phyloP scores from a whole-genome alignment of 2,797 vertebrate genomes.

The Threskiornis aethiopicus region DNA sequence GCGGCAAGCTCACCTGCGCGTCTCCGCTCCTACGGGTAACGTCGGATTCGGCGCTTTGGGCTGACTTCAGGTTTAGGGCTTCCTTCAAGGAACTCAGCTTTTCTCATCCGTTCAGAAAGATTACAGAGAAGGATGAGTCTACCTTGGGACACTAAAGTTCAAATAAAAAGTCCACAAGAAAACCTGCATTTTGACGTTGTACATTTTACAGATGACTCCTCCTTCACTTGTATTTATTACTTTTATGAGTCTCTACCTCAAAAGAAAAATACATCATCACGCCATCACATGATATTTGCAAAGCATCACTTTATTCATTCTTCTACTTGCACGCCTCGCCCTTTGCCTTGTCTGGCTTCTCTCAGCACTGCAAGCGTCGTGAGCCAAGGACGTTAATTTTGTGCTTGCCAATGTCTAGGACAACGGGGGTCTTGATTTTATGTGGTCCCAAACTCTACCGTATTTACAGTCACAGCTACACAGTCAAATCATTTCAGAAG shows the following conservation, averaged over 20 bases:
- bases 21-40: background rate
- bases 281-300: background rate
- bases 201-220: background rate
- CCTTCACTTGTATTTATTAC: background rate
- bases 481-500: background rate
- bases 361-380: background rate
- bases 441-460: background rate
- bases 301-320: conserved; percentile 20
- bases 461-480: background rate
- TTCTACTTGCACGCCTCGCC: background rate
- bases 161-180: background rate
- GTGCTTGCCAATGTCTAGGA: background rate
- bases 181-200: background rate
- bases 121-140: background rate
- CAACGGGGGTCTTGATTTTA: background rate
- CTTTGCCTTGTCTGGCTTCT: background rate
- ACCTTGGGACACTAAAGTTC: background rate
- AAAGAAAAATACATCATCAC: background rate
- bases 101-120: background rate
- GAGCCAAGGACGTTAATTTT: background rate
- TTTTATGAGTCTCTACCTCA: background rate
- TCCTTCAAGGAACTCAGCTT: background rate
- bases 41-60: background rate
- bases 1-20: background rate
- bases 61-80: background rate